Evolutionary conservation across 2,113 vertebrate species (phyloP).

Genomic region (Piprites chloris): DNA sequence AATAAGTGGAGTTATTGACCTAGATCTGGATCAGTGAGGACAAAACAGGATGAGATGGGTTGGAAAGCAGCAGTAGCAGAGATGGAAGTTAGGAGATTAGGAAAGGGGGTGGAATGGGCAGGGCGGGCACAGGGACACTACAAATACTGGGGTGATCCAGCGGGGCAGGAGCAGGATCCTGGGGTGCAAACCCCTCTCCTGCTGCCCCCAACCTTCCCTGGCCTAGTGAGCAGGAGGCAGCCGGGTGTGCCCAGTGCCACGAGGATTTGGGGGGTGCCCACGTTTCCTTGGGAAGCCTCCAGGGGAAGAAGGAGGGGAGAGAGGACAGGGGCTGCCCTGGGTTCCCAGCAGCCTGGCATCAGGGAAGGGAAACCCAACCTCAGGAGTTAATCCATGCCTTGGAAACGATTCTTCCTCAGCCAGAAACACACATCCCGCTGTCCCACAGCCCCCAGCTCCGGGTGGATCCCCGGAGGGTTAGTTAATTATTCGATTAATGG

Average conservation of each 20-base stretch:
- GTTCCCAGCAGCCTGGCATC: background rate
- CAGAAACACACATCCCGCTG: background rate
- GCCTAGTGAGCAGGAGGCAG: background rate
- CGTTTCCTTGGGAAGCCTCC: background rate
- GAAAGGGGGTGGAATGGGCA: background rate
- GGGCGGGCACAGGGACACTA: background rate
- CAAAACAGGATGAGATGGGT: background rate
- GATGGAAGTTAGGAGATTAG: background rate
- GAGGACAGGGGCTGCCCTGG: background rate
- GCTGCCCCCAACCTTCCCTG: background rate
- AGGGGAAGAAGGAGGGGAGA: background rate
- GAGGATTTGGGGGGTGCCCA: background rate
- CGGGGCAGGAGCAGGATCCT: fast-evolving
- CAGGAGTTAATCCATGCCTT: background rate
- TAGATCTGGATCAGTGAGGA: background rate
- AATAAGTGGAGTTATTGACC: background rate
- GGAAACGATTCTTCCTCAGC: background rate
- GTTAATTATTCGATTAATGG: constrained; percentile 69
- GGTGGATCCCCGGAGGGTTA: background rate
- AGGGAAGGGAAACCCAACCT: background rate
- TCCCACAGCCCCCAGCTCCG: background rate
- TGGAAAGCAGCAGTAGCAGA: background rate
- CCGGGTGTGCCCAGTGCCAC: fast-evolving
- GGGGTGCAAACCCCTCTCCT: background rate
- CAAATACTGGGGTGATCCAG: fast-evolving